phyloP scores from a whole-genome alignment of 1,140 invertebrate species.

The Phocides pigmalion region DNA sequence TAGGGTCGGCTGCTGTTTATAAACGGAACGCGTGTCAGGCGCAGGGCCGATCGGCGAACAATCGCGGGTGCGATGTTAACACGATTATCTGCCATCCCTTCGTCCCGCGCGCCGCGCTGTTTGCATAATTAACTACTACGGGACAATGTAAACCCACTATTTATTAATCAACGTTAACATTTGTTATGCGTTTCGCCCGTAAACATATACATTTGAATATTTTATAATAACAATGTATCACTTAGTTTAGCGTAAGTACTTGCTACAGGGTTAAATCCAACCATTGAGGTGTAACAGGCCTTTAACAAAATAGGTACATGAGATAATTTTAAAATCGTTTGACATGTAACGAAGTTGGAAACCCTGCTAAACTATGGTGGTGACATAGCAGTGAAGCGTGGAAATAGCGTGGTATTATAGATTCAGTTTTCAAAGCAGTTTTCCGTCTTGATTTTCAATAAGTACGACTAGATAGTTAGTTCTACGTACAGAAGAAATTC shows the following conservation, averaged over 20 bases:
- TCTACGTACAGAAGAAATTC: too few relatives aligned
- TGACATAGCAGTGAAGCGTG: too few relatives aligned
- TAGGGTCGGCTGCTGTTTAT: slow-evolving; percentile 22
- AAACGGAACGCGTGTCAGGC: neutral
- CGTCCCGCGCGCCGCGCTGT: slow-evolving; percentile 4
- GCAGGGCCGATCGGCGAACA: slow-evolving; percentile 7
- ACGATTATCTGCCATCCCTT: slow-evolving; percentile 15
- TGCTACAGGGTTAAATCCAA: neutral
- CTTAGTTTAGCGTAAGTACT: neutral
- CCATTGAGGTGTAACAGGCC: neutral
- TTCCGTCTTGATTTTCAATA: too few relatives aligned
- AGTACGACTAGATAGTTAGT: too few relatives aligned
- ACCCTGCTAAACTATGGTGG: too few relatives aligned
- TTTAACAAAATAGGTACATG: neutral
- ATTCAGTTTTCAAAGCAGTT: too few relatives aligned
- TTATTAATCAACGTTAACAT: slow-evolving; percentile 26
- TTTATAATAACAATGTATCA: slow-evolving; percentile 10
- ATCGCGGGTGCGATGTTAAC: slow-evolving; percentile 18
- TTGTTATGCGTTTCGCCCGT: slow-evolving; percentile 23
- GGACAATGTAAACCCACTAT: slow-evolving; percentile 17
- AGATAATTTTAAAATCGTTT: too few relatives aligned
- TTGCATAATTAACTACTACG: slow-evolving; percentile 26
- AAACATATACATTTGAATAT: slow-evolving; percentile 24
- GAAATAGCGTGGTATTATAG: too few relatives aligned
- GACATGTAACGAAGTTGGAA: too few relatives aligned